Base-by-base conservation (phyloP, 2,888 invertebrate genomes). In the Andrena marginata region DNA sequence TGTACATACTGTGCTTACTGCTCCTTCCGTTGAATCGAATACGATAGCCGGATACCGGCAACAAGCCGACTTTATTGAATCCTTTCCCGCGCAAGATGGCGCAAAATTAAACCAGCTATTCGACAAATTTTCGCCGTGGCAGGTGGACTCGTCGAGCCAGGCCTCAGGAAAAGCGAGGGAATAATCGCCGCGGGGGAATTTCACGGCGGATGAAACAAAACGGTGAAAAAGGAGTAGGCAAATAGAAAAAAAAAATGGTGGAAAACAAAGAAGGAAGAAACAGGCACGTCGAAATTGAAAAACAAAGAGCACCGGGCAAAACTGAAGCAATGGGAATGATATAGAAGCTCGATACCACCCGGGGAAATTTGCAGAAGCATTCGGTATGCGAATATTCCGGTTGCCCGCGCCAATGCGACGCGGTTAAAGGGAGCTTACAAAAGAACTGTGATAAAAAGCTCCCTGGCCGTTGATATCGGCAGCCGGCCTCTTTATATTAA, bases 401-500 rank as follows among this genome's bases (percentile, higher is more conserved):
- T 64, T 26, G 67, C 54, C 51, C 23, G 56, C 64, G 68, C 51
- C 70, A 68, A 65, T 42, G 77, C 70, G 54, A 59, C 35, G 54
- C 64, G 73, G 35, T 67, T 69, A 67, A 79, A 70, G 71, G 42
- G 59, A 35, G 20, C 23, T 77, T 69, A 75, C 80, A 83, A 80
- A 85, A 75, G 64, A 33, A 6, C 35, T 7, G 56, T 26, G 54
- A 62, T 64, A 84, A 82, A 88, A 72, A 84, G 64, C 70, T 68
- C 56, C 54, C 26, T 56, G 75, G 48, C 31, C 77, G 62, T 81
- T 81, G 86, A 80, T 84, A 88, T 84, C 80, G 84, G 56, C 80
- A 80, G 77, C 64, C 56, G 64, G 65, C 20, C 54, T 83, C 79
- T 85, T 86, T 85, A 74, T 83, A 86, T 82, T 82, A 82, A 86